Base-by-base conservation (phyloP, 2,888 invertebrate species). In the Portevinia maculata region DNA sequence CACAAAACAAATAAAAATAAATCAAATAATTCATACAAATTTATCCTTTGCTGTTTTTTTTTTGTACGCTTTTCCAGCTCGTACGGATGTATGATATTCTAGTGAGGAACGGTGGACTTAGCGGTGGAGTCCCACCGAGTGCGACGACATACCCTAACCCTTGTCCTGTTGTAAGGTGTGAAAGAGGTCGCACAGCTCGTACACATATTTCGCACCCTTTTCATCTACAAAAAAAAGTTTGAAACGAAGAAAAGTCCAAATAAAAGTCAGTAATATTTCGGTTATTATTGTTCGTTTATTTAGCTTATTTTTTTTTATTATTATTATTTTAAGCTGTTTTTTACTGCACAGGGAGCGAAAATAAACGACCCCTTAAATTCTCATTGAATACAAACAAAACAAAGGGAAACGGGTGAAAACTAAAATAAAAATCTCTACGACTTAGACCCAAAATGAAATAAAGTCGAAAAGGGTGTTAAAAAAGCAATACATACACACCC, bases 1-100 rank as follows among this genome's bases (percentile, higher is more conserved):
- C 75, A 52, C 59, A 69, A 75, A 59, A 69, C 81, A 81, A 81
- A 81, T 71, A 81, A 81, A 76, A 76, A 76, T 81, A 81, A 81
- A 81, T 81, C 81, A 81, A 81, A 81, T 71, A 81, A 76, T 76
- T 81, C 65, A 64, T 74, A 74, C 65, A 74, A 74, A 74, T 74
- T 74, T 46, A 21, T 60, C 44, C 17, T 52, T 53, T 41, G 67
- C 50, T 24, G 52, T 50, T 65, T 15, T 71, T 30, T 34, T 8
- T 41, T 24, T 60, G 11, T 28, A 6, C 4, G 2, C 37, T 21
- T 28, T 50, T 64, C 8, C 30, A 44, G 17, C 11, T 17, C 32
- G 44, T 30, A 15, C 11, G 41, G 46, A 44, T 44, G 28, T 64
- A 17, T 30, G 62, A 46, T 46, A 70, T 41, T 50, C 30, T 41